Conservation (phyloP, 2,113 vertebrate genomes). For the Melanerpes aurifrons region DNA sequence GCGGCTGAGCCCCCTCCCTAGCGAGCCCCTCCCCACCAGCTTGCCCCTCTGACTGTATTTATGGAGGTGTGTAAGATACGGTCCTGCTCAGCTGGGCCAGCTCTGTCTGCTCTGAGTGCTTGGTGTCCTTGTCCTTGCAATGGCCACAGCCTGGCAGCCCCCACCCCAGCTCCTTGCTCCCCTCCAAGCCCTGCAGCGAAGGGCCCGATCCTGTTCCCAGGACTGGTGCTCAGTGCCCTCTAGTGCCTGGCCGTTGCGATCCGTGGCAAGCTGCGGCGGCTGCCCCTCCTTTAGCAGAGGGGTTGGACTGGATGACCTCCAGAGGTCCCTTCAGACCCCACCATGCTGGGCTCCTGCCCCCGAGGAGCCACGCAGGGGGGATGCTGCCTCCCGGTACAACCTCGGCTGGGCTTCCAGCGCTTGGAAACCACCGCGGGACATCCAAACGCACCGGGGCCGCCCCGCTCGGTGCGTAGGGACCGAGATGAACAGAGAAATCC, state of each 20-base stretch:
- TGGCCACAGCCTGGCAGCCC: neutral
- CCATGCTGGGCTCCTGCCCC: too few relatives aligned
- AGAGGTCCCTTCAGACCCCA: too few relatives aligned
- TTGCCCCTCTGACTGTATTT: constrained; percentile 28
- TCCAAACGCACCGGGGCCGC: neutral
- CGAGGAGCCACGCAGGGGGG: neutral
- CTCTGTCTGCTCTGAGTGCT: neutral
- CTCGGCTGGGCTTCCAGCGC: neutral
- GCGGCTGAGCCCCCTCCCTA: neutral
- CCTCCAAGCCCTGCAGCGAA: neutral
- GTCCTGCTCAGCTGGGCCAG: neutral
- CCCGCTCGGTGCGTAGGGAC: accelerated
- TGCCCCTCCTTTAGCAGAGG: too few relatives aligned
- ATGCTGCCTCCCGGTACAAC: neutral
- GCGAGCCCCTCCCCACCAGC: neutral
- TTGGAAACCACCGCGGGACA: accelerated
- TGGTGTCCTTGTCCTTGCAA: neutral
- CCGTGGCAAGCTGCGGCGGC: neutral
- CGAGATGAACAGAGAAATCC: accelerated
- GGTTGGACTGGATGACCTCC: too few relatives aligned
- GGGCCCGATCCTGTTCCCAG: neutral
- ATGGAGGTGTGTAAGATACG: constrained; percentile 53
- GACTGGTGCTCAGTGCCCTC: neutral
- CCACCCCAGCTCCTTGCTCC: neutral
- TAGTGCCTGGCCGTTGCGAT: neutral